phyloP scores from a whole-genome alignment of 2,888 invertebrate genomes.

The Sthenelais limicola region DNA sequence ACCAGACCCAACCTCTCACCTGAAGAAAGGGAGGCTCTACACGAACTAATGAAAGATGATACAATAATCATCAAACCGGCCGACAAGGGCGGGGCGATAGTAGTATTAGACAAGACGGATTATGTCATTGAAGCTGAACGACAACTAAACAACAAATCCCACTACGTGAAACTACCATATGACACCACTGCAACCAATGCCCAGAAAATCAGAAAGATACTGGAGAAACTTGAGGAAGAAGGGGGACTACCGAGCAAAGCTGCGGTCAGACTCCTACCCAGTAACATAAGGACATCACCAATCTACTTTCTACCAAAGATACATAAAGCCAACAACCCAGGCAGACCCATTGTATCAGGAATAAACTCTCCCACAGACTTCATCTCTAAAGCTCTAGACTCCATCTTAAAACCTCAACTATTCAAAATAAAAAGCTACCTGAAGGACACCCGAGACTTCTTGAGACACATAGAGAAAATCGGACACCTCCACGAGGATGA shows the following conservation, averaged over 20 bases:
- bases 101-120: neutral
- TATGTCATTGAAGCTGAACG: neutral
- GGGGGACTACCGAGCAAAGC: neutral
- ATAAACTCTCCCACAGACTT: too few species aligned
- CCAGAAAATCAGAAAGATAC: too few species aligned
- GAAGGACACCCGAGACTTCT: neutral
- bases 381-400: too few species aligned
- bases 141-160: neutral
- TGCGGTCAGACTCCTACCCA: neutral
- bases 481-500: neutral
- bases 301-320: constrained; percentile 14
- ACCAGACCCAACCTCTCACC: too few species aligned
- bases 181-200: too few species aligned
- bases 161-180: neutral
- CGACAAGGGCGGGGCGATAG: neutral
- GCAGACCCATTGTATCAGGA: constrained; percentile 12
- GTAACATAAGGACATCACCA: neutral
- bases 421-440: neutral
- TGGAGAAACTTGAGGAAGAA: neutral
- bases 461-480: neutral
- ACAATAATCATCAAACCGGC: neutral
- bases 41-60: neutral
- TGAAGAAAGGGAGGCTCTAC: too few species aligned
- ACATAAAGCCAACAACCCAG: constrained; percentile 12
- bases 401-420: neutral